Evolutionary conservation across 2,888 invertebrate species (phyloP), one percentile per base, ranked within the genome.

Genomic region (Protophormia terraenovae): DNA sequence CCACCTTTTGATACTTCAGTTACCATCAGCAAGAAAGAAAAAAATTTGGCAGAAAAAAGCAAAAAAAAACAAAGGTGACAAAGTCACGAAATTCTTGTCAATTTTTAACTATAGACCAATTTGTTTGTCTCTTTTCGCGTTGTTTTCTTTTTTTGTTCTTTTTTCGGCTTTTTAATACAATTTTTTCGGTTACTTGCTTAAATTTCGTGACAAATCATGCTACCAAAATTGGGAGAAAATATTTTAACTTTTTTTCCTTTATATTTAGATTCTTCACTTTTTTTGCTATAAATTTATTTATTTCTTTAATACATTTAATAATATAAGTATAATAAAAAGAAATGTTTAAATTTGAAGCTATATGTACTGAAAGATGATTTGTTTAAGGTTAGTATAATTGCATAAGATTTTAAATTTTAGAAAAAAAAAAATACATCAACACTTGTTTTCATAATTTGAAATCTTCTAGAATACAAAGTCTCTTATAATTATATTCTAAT

Each of bases 51-150:
- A 58, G 10, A 10, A 12, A 41, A 24, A 32, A 7, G 35, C n/a
- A n/a, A 50, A 78, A 60, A 72, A 53, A 81, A 86, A 86, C 89
- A 90, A 90, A 92, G 92, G 92, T 92, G 92, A 92, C 92, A 92
- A 92, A 92, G 92, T 92, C 92, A 92, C 92, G 92, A 92, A 92
- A 91, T 92, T 92, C 92, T 92, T 92, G 92, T 92, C 92, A 92
- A 91, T 91, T 91, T 92, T 92, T 91, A 90, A 92, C 91, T 91
- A 90, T 90, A 91, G 91, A 91, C 92, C 92, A 92, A 92, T 92
- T 92, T 92, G 91, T 92, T 92, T 90, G 89, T 91, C 90, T 91
- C 87, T 87, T 88, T 85, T 88, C 83, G 79, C 81, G 87, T 87
- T 84, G 82, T 86, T 83, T 72, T 72, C 78, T 60, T 82, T 67